Conservation (phyloP, 2,888 invertebrate genomes). For the Ametastegia equiseti region DNA sequence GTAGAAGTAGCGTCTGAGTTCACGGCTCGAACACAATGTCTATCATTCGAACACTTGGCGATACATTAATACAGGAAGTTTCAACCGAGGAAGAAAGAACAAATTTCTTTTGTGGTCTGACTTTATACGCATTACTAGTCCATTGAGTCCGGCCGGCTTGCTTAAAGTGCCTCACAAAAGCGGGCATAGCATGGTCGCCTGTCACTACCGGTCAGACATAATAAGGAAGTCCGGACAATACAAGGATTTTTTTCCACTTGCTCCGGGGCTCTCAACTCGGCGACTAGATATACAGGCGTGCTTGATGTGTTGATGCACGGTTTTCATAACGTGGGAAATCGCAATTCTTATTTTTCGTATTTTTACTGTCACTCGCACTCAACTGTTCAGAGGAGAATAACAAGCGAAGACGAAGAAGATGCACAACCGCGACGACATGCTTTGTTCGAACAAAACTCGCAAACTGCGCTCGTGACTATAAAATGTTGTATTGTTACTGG, state of each 20-base stretch:
- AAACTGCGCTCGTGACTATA: slow-evolving; percentile 3
- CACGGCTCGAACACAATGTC: slow-evolving; percentile 42
- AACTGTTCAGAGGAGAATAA: slow-evolving; percentile 5
- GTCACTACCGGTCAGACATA: slow-evolving; percentile 64
- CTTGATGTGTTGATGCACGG: neutral
- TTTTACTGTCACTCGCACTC: slow-evolving; percentile 26
- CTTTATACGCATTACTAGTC: slow-evolving; percentile 56
- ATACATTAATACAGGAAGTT: slow-evolving; percentile 48
- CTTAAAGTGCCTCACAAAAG: slow-evolving; percentile 69
- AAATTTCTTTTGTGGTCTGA: slow-evolving; percentile 49
- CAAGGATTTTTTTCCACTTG: slow-evolving; percentile 55
- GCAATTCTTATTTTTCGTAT: neutral
- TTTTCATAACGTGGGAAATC: neutral
- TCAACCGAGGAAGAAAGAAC: slow-evolving; percentile 48
- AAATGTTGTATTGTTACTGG: neutral
- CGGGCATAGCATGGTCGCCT: slow-evolving; percentile 56
- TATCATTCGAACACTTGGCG: slow-evolving; percentile 46
- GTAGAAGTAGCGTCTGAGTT: slow-evolving; percentile 28
- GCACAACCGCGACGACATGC: slow-evolving; percentile 2
- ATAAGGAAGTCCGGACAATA: slow-evolving; percentile 65
- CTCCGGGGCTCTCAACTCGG: slow-evolving; percentile 33
- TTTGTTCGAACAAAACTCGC: neutral
- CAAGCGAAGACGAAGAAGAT: slow-evolving; percentile 18
- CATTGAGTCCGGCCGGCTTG: slow-evolving; percentile 62
- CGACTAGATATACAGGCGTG: neutral